Evolutionary conservation across 2,113 vertebrate genomes (phyloP).

Genomic region (Lagopus muta): DNA sequence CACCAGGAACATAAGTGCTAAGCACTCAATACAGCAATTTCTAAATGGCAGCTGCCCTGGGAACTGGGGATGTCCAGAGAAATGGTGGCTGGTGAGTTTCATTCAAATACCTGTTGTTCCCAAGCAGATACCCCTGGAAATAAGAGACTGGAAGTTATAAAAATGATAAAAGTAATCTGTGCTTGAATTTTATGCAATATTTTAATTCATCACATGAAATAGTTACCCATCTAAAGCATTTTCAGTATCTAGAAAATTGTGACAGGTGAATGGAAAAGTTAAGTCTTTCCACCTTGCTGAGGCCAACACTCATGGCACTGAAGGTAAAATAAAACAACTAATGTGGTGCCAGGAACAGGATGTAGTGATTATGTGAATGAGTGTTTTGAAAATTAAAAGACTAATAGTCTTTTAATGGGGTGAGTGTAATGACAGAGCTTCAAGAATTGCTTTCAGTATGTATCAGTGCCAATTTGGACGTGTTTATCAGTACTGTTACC

Average conservation of each 20-base stretch:
- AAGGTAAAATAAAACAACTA: not conserved
- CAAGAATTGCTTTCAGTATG: not conserved
- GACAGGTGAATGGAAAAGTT: not conserved
- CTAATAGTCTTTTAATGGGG: not conserved
- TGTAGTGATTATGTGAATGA: not conserved
- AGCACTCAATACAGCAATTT: not conserved
- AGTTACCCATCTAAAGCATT: not conserved
- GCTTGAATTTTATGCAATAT: not conserved
- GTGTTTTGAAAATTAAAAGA: not conserved
- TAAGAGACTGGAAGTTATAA: not conserved
- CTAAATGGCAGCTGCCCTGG: not conserved
- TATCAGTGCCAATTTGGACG: not conserved
- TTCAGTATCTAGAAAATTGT: not conserved
- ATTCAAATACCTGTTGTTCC: not conserved
- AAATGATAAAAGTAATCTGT: not conserved
- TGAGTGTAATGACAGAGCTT: rapidly evolving
- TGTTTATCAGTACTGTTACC: not conserved
- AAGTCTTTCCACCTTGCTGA: not conserved
- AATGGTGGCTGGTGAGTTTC: not conserved
- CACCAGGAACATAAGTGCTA: not conserved
- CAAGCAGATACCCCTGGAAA: not conserved
- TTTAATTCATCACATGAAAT: not conserved
- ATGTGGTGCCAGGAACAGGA: not conserved
- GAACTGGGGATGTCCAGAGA: not conserved
- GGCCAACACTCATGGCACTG: rapidly evolving